phyloP scores from a whole-genome alignment of 2,113 vertebrate species.

The Phylloscopus trochiloides region DNA sequence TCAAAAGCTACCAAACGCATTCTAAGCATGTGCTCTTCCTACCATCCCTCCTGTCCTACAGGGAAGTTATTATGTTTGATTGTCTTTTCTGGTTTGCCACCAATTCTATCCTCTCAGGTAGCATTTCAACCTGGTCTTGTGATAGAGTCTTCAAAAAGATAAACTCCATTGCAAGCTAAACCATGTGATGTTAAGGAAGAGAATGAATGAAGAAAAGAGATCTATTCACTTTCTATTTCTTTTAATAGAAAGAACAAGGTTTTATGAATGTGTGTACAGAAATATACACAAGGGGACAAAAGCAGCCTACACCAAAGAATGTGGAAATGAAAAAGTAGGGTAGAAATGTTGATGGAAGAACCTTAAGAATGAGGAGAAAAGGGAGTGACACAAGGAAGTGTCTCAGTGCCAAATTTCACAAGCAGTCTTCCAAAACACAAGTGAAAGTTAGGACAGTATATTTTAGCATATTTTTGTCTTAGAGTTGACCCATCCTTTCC shows the following conservation, averaged over 20 bases:
- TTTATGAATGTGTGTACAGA: neutral
- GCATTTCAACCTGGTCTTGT: neutral
- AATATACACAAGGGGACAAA: neutral
- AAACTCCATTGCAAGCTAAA: neutral
- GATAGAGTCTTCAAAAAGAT: neutral
- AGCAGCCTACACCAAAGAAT: neutral
- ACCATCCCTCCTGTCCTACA: neutral
- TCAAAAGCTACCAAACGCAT: neutral
- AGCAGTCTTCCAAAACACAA: neutral
- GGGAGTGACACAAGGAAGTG: neutral
- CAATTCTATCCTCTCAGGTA: neutral
- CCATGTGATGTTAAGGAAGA: neutral
- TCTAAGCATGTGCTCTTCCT: neutral
- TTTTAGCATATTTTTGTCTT: neutral
- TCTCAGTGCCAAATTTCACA: neutral
- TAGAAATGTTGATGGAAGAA: neutral
- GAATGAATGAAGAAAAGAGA: neutral
- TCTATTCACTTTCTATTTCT: neutral
- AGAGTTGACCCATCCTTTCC: neutral
- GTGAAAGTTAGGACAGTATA: neutral
- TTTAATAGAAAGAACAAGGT: neutral
- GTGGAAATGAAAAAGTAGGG: neutral
- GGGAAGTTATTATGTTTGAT: neutral
- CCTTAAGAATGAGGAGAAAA: neutral
- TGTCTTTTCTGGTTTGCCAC: neutral